Evolutionary conservation across 2,113 vertebrate species (phyloP), one percentile per base, ranked within the genome.

Genomic region (Coregonus clupeaformis): DNA sequence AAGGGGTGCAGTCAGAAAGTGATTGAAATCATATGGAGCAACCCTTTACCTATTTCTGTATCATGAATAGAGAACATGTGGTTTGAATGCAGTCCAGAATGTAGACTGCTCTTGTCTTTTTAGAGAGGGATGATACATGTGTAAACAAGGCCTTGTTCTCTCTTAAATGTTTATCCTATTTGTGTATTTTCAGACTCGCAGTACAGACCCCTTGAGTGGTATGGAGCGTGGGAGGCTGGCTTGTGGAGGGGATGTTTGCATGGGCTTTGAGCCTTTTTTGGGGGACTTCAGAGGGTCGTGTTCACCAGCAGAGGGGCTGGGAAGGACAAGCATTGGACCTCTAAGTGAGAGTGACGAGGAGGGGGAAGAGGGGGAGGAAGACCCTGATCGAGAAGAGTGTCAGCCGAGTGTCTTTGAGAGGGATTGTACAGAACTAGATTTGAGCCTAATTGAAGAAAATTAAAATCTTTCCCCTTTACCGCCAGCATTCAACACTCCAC

Each of bases 301-400:
- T 90, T 93, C 94, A 71, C 93, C 94, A 68, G 90, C 95, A 75
- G 93, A 96, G 88, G 92, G 90, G 66, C 92, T 95, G 78, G 76
- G 92, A 82, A 82, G 89, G 80, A 93, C 92, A 75, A 95, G 94
- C 85, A 96, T 95, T 79, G 95, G 95, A 74, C 95, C 95, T 32
- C 93, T 96, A 78, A 96, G 95, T 81, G 96, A 96, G 92, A 96
- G 95, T 3, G 96, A 97, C 73, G 94, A 95, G 87, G 95, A 95
- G 88, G 93, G 94, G 81, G 91, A 89, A 84, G 89, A 87, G 57
- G 91, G 87, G 3, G 92, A 92, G 47, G 91, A 89, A 59, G 92
- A 90, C 0, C 82, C 69, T 0, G 90, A 91, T 45, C 90, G 90
- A 0, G 93, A 92, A 55, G 93, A 91, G 16, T 93, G 91, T 47